Percentiles rank a stretch among this genome's conserved stretches.
Conservation (phyloP, 2,113 vertebrate genomes). For the Circaetus cinerascens region DNA sequence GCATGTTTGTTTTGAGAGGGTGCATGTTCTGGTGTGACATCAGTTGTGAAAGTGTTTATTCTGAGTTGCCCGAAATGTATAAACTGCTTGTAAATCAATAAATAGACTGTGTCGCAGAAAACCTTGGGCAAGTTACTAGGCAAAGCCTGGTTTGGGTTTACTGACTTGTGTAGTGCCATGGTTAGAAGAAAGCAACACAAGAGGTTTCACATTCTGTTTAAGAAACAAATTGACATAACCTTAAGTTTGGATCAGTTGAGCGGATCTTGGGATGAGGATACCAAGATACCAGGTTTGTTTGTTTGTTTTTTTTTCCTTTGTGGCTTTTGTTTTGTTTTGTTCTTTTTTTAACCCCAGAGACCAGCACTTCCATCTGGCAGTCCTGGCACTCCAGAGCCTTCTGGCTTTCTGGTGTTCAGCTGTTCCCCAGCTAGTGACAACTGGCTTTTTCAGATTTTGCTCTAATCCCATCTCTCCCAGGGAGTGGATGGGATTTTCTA, state of each 20-base stretch:
- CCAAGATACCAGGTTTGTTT: not conserved
- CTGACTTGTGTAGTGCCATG: not conserved
- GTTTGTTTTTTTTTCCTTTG: fast-evolving
- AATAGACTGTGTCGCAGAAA: not conserved
- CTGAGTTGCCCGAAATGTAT: not conserved
- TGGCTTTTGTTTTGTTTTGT: no score
- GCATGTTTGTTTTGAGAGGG: not conserved
- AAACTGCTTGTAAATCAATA: not conserved
- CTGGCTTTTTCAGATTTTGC: not conserved
- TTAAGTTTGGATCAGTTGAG: not conserved
- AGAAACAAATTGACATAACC: not conserved
- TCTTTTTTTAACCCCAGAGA: not conserved
- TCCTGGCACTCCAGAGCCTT: not conserved
- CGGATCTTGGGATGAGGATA: not conserved
- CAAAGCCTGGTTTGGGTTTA: not conserved
- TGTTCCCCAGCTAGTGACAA: not conserved
- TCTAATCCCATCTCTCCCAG: not conserved
- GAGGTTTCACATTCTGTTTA: not conserved
- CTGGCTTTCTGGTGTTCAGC: not conserved
- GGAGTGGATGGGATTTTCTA: not conserved
- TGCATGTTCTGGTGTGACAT: not conserved
- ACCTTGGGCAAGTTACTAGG: not conserved
- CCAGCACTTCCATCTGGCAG: not conserved
- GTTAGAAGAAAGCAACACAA: not conserved
- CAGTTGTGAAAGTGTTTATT: not conserved